Base-by-base conservation (phyloP, 2,797 vertebrate species). In the Lindbergichthys nudifrons region DNA sequence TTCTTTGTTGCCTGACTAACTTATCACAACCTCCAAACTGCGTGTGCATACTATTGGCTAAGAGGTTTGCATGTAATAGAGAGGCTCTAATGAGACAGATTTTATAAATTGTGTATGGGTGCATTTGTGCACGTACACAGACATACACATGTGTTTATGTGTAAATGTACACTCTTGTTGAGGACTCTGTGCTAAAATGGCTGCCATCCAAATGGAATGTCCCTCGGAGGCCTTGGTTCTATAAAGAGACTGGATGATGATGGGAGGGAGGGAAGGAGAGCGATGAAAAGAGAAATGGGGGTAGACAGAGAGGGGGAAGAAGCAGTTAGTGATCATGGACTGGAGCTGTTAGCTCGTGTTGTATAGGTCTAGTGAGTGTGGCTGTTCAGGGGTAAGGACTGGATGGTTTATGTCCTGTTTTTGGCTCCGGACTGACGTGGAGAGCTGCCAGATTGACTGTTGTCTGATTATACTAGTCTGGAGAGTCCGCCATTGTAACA, bases 151-250 rank as follows among this genome's bases (percentile, higher is more conserved):
- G 53, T 58, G n/a, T 30, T 67, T 70, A 56, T 87, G 84, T 88
- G 87, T 88, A 88, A 87, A 89, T 89, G 82, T 87, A 90, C 82
- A 84, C 87, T 92, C 83, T 88, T 70, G 79, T 66, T 74, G 84
- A 88, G 79, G 84, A 86, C 79, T 88, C 82, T 88, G 79, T 85
- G 77, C 86, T 88, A 88, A 90, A 82, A 92, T 92, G 92, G 91
- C 91, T 88, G 85, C 89, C 68, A n/a, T 94, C 90, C 93, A 94
- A 93, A 88, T 82, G 77, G 79, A 91, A 85, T 87, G 91, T 92
- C 88, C 91, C 90, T 91, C 52, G 21, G 87, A 92, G 91, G 89
- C 88, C 85, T 88, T 78, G 77, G 77, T 89, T 90, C 87, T 86
- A 89, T 90, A 92, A 92, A 92, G 90, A 88, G 86, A 87, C 84